A percentile compares a stretch with the other conserved stretches of the same genome.
These are phyloP conservation scores for Aphis craccivora DNA, from an alignment of 1,140 invertebrate genomes.

Conservation along the genomic window DNA sequence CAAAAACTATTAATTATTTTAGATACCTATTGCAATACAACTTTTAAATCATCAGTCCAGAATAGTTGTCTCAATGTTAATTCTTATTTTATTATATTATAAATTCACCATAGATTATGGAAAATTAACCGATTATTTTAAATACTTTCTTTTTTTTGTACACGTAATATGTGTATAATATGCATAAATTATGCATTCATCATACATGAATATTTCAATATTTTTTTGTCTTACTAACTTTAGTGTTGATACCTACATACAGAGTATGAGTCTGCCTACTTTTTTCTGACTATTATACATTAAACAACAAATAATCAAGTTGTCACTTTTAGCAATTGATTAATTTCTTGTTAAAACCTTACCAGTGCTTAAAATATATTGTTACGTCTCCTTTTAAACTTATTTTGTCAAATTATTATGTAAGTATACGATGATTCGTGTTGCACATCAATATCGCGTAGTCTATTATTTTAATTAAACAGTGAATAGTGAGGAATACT, in stretches of 20 bases:
- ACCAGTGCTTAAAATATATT: not conserved
- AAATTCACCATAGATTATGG: no score
- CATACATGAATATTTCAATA: not conserved
- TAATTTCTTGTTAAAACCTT: not conserved
- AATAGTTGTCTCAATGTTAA: not conserved
- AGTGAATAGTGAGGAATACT: not conserved
- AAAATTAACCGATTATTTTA: no score
- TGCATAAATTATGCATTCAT: not conserved
- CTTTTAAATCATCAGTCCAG: not conserved
- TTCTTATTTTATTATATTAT: no score
- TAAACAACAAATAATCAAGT: not conserved
- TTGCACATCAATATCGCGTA: not conserved
- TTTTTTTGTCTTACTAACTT: not conserved
- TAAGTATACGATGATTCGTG: not conserved
- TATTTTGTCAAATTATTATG: not conserved
- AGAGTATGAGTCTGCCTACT: no score
- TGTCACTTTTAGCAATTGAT: not conserved
- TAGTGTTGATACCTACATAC: not conserved
- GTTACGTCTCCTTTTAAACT: not conserved
- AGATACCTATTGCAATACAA: no score
- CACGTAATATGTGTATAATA: no score
- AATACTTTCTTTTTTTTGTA: no score
- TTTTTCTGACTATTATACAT: not conserved
- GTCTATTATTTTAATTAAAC: not conserved
- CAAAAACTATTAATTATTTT: no score